Evolutionary conservation across 1,140 invertebrate genomes (phyloP).

Genomic region (Pseudomyrmex dendroicus): DNA sequence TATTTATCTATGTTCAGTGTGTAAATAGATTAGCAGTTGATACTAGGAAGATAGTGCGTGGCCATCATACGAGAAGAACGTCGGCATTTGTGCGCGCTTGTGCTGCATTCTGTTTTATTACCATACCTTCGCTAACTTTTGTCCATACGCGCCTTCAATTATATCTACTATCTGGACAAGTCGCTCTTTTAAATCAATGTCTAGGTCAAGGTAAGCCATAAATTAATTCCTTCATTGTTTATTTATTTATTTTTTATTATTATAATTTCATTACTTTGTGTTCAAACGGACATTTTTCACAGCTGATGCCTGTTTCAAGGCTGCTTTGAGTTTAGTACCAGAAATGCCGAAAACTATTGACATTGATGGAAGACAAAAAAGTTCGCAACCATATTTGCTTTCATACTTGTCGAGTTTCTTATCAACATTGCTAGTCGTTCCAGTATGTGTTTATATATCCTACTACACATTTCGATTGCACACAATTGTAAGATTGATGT

Average conservation of each 20-base stretch:
- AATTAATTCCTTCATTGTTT: background rate
- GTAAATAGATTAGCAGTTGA: constrained; percentile 92
- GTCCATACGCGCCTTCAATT: constrained; percentile 91
- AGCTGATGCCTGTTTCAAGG: constrained; percentile 97
- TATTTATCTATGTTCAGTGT: constrained; percentile 85
- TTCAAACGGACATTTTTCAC: constrained; percentile 81
- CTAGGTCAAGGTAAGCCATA: constrained; percentile 92
- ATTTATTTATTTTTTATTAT: background rate
- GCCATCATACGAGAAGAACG: constrained; percentile 92
- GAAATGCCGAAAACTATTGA: constrained; percentile 92
- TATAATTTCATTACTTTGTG: constrained; percentile 34
- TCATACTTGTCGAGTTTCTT: constrained; percentile 92
- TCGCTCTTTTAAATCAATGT: constrained; percentile 95
- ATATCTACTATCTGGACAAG: constrained; percentile 94
- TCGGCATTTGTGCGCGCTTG: constrained; percentile 96
- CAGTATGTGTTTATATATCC: constrained; percentile 86
- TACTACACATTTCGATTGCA: constrained; percentile 60
- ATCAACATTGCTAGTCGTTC: constrained; percentile 93
- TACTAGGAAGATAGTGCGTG: constrained; percentile 90
- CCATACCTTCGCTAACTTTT: constrained; percentile 95
- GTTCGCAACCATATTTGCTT: constrained; percentile 90
- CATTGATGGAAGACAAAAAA: constrained; percentile 90
- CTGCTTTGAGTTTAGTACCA: constrained; percentile 91
- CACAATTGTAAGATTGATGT: constrained; percentile 37
- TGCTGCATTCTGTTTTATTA: constrained; percentile 97